Evolutionary conservation across 30 jellyfish, hydroid and myxozoan genomes (phyloP), one percentile per base, ranked within the genome.

Genomic region (Pseudorhiza aurosa): DNA sequence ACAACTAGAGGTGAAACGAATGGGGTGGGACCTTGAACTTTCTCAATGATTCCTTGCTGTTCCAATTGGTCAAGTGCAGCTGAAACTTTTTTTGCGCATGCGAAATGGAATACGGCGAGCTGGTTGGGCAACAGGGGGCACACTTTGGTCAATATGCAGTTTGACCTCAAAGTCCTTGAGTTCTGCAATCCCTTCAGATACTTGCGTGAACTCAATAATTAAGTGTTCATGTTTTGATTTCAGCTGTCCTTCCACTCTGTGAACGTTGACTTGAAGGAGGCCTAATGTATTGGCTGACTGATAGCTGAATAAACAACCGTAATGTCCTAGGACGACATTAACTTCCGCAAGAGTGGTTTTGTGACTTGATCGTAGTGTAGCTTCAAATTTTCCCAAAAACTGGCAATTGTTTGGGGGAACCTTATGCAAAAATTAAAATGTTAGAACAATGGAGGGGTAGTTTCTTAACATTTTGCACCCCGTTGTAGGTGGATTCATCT

Each of bases 81-180:
- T 35, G 33, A 8, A 4, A 74, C 77, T 56, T 74, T 35, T n/a
- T 37, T 35, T 53, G 46, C 77, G 76, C 68, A 74, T 22, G 65
- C 64, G 76, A 63, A 79, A 79, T 21, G 83, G 83, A 26, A 79
- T 79, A 4, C 83, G 58, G 8, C 83, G 55, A 10, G 67, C 50
- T 2, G 65, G 51, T 49, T 62, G 91, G 4, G 82, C 83, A 50
- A 79, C 76, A 26, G 91, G 76, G 58, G 79, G 67, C 40, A 76
- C 88, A 28, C 26, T 10, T 30, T 15, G 42, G 77, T 76, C 88
- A 15, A 76, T 76, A 44, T 76, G 88, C 64, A 76, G 57, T 10
- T 39, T 39, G 42, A 76, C 64, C 58, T 57, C 47, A n/a, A 57
- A 76, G 40, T 76, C 27, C 12, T 42, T 60, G 21, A 49, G 65